These are phyloP conservation scores for Macrotis lagotis DNA, from an alignment of 2,113 vertebrate species.

Conservation along the genomic window DNA sequence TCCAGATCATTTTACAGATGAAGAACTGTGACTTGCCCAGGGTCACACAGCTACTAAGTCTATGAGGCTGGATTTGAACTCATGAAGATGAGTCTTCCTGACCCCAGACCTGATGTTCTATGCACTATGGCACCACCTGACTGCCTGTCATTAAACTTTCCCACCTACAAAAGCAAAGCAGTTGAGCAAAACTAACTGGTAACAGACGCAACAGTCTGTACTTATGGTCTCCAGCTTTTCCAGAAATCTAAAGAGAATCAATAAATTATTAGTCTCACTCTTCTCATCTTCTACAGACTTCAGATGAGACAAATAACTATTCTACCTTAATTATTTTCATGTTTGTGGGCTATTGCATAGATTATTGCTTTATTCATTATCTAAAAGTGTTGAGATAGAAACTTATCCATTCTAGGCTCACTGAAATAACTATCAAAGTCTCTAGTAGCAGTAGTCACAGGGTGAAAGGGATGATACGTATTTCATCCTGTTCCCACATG, in stretches of 20 bases:
- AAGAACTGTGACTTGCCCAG: background rate
- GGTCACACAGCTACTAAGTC: background rate
- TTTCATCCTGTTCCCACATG: background rate
- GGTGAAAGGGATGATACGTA: background rate
- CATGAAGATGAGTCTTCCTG: background rate
- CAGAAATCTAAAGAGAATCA: background rate
- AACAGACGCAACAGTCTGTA: background rate
- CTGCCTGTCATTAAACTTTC: background rate
- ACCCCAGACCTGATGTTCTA: background rate
- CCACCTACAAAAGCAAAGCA: background rate
- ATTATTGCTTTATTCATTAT: background rate
- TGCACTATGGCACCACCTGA: background rate
- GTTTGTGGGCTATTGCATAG: background rate
- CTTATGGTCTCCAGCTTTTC: background rate
- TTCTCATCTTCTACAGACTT: background rate
- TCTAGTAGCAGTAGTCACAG: background rate
- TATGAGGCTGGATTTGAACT: background rate
- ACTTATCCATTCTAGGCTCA: background rate
- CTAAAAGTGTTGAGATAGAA: background rate
- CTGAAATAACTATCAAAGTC: too few relatives aligned
- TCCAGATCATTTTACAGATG: too few relatives aligned
- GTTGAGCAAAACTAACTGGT: background rate
- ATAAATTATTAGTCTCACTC: background rate
- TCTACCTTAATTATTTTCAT: background rate
- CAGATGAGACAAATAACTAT: background rate